Conservation (phyloP, 2,113 vertebrate genomes). For the Anas platyrhynchos region DNA sequence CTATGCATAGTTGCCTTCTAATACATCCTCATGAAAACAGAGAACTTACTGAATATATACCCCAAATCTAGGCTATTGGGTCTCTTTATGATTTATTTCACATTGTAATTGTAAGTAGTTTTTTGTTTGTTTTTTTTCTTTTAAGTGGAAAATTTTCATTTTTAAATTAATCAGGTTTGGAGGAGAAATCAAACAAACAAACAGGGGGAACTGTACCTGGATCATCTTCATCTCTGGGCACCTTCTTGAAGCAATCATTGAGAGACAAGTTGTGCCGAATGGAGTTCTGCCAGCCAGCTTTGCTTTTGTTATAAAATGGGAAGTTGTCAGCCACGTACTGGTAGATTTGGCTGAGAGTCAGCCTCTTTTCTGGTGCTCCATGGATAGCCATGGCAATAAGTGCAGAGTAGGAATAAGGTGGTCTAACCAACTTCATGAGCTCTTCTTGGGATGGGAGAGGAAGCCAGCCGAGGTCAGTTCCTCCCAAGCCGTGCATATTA, state of each 20-base stretch:
- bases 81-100: not conserved
- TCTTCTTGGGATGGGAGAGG: conserved; percentile 96
- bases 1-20: not conserved
- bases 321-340: conserved; percentile 99
- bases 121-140: too few species aligned
- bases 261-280: conserved; percentile 94
- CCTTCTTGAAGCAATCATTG: conserved; percentile 98
- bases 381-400: conserved; percentile 99
- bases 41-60: not conserved
- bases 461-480: conserved; percentile 92
- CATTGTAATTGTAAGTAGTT: not conserved
- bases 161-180: not conserved
- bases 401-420: conserved; percentile 97
- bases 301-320: conserved; percentile 98
- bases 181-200: rapidly evolving
- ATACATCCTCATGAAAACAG: not conserved
- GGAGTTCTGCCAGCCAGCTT: conserved; percentile 97
- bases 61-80: not conserved
- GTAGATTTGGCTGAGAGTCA: conserved; percentile 98
- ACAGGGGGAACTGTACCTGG: conserved; percentile 81
- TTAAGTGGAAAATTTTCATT: not conserved
- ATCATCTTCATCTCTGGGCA: conserved; percentile 95
- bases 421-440: conserved; percentile 96
- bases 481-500: conserved; percentile 79
- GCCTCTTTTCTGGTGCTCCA: conserved; percentile 90